These are phyloP conservation scores for Orthosia incerta DNA, from an alignment of 2,888 invertebrate species.

Conservation along the genomic window DNA sequence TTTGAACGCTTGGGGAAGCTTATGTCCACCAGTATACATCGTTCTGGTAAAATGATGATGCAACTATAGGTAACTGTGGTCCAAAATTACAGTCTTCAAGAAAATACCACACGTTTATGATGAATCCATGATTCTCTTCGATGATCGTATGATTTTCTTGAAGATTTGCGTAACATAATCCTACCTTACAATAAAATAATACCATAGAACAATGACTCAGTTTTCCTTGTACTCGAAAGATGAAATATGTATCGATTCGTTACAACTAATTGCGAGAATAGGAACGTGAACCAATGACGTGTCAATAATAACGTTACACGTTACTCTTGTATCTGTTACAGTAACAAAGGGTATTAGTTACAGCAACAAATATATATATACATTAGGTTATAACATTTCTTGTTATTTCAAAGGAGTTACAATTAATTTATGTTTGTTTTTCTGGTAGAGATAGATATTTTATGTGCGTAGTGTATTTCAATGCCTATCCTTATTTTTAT, in stretches of 20 bases:
- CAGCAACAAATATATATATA: neutral
- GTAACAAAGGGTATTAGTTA: neutral
- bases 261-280: conserved; percentile 49
- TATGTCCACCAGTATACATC: no score
- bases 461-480: neutral
- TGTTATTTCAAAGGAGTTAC: neutral
- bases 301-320: conserved; percentile 39
- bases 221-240: conserved; percentile 18
- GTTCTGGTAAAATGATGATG: no score
- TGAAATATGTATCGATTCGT: conserved; percentile 43
- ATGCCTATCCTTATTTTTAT: neutral
- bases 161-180: neutral
- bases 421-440: conserved; percentile 19
- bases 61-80: no score
- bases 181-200: conserved; percentile 1
- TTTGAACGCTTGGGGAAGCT: no score
- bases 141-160: no score
- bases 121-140: no score
- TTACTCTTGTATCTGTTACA: conserved; percentile 13
- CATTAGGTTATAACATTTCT: conserved; percentile 2
- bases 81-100: no score
- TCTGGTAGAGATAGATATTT: conserved; percentile 1
- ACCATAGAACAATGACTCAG: conserved; percentile 3
- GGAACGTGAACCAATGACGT: conserved; percentile 23
- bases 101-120: no score